Evolutionary conservation across 2,797 vertebrate genomes (phyloP).

Genomic region (Arnoldichthys spilopterus): DNA sequence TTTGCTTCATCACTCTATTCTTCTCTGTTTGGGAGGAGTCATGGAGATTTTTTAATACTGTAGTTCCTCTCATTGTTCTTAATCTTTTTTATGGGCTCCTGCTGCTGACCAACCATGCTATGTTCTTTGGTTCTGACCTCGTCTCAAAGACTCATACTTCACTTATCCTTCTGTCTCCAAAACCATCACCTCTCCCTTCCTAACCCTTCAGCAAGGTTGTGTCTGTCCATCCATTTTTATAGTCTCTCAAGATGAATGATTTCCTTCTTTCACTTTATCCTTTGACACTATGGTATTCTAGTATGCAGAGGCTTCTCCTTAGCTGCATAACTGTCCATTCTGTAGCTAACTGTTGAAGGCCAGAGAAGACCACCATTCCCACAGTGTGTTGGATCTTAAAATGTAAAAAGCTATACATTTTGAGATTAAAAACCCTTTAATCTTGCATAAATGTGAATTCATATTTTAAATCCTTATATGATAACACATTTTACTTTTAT

Average conservation of each 20-base stretch:
- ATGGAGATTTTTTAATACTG: constrained; percentile 72
- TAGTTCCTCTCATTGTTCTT: constrained; percentile 94
- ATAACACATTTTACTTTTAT: too few relatives aligned
- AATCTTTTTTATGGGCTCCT: constrained; percentile 86
- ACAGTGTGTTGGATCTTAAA: background rate
- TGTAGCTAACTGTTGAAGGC: background rate
- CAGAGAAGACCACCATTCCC: background rate
- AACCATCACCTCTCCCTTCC: constrained; percentile 60
- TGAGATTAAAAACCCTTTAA: too few relatives aligned
- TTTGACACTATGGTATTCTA: constrained; percentile 15
- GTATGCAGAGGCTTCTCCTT: background rate
- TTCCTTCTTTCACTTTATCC: constrained; percentile 8
- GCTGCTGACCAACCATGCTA: constrained; percentile 74
- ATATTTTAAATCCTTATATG: too few relatives aligned
- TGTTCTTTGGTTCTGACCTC: constrained; percentile 79
- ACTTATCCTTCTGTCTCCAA: constrained; percentile 68
- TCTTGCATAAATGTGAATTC: too few relatives aligned
- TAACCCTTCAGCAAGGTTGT: constrained; percentile 26
- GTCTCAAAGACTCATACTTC: constrained; percentile 67
- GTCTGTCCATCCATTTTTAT: constrained; percentile 35
- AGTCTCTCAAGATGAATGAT: constrained; percentile 35
- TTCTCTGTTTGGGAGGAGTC: constrained; percentile 82
- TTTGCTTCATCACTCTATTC: constrained; percentile 76
- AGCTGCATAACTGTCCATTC: background rate
- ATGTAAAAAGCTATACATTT: too few relatives aligned